Evolutionary conservation across 2,888 invertebrate species (phyloP).

Genomic region (Hybos culiciformis): DNA sequence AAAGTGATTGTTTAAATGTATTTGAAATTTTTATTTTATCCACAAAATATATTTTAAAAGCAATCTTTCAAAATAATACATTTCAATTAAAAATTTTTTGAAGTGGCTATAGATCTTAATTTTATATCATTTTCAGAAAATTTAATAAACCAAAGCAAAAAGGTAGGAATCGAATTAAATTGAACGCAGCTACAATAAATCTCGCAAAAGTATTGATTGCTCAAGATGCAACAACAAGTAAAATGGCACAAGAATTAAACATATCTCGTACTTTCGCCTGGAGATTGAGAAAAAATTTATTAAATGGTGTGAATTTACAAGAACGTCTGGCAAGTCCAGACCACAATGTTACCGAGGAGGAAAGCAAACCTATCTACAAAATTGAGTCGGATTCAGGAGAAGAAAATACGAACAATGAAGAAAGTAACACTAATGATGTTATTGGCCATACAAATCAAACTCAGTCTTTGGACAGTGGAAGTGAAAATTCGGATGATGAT

Average conservation of each 20-base stretch:
- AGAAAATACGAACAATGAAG: slow-evolving; percentile 5
- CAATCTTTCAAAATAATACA: neutral
- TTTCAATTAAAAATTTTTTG: neutral
- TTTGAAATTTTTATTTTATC: neutral
- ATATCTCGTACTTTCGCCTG: slow-evolving; percentile 34
- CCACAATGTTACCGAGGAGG: too few species aligned
- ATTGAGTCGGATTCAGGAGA: neutral
- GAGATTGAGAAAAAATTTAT: slow-evolving; percentile 32
- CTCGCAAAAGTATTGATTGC: slow-evolving; percentile 30
- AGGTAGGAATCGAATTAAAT: slow-evolving; percentile 32
- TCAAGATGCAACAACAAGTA: slow-evolving; percentile 32
- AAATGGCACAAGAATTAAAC: slow-evolving; percentile 31
- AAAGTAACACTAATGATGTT: slow-evolving; percentile 6
- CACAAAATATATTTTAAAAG: too few species aligned
- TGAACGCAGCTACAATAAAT: slow-evolving; percentile 31
- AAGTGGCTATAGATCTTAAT: neutral
- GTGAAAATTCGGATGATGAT: neutral
- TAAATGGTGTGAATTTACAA: slow-evolving; percentile 31
- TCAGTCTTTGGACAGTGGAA: neutral
- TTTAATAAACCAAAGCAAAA: slow-evolving; percentile 23
- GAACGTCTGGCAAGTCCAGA: slow-evolving; percentile 1
- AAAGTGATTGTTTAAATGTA: neutral
- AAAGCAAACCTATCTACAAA: neutral
- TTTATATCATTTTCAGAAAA: neutral
- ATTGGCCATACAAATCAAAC: neutral